Conservation (phyloP, 2,797 vertebrate genomes). For the Epinephelus coioides region DNA sequence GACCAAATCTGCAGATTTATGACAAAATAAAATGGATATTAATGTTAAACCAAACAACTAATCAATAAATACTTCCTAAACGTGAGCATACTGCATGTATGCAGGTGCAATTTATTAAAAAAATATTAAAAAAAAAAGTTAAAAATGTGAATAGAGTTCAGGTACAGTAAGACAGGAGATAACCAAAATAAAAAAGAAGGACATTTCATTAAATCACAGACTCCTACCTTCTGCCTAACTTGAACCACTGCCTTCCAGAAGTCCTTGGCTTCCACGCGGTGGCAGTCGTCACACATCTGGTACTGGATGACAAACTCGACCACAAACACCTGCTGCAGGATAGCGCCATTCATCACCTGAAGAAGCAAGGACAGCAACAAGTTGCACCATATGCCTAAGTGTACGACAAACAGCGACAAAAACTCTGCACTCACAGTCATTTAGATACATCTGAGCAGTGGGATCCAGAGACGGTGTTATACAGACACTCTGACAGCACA, state of each 20-base stretch:
- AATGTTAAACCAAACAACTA: background rate
- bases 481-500: conserved; percentile 10
- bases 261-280: conserved; percentile 98
- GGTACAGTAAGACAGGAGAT: background rate
- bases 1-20: background rate
- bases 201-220: background rate
- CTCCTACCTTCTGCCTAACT: conserved; percentile 94
- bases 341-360: conserved; percentile 97
- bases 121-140: background rate
- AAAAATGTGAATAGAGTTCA: background rate
- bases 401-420: background rate
- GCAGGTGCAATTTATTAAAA: rapidly evolving
- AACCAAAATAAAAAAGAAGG: background rate
- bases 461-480: conserved; percentile 11
- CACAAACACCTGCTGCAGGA: conserved; percentile 98
- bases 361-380: conserved; percentile 36
- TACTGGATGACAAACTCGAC: conserved; percentile 92
- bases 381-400: background rate
- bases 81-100: background rate
- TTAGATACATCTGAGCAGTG: conserved; percentile 13
- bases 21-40: background rate
- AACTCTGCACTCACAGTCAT: background rate
- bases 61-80: background rate
- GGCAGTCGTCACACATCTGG: conserved; percentile 99
- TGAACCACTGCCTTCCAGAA: conserved; percentile 99